Percentiles rank a stretch among this genome's conserved stretches.
Conservation (phyloP, 2,888 invertebrate genomes). For the Pseudococcus longispinus region DNA sequence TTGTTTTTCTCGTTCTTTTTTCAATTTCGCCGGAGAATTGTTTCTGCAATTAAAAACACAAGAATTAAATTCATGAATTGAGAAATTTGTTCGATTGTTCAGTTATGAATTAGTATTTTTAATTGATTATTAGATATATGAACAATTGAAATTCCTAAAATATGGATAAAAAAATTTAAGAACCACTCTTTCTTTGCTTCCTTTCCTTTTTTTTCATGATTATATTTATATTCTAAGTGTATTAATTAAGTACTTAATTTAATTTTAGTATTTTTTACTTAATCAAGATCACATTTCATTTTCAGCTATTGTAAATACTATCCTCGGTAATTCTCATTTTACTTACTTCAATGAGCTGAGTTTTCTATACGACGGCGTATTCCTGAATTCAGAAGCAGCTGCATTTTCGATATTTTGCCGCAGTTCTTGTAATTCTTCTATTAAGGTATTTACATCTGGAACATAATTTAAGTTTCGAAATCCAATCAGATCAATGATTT, state of each 20-base stretch:
- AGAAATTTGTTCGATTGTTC: too few relatives aligned
- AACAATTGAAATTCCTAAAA: too few relatives aligned
- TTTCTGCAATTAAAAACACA: neutral
- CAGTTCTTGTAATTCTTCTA: neutral
- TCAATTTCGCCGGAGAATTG: neutral
- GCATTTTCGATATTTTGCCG: neutral
- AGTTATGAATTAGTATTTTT: too few relatives aligned
- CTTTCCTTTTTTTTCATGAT: too few relatives aligned
- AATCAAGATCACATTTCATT: too few relatives aligned
- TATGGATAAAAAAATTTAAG: too few relatives aligned
- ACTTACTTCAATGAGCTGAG: neutral
- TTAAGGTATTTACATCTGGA: neutral
- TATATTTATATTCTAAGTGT: too few relatives aligned
- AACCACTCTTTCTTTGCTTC: too few relatives aligned
- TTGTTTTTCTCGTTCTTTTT: constrained; percentile 21
- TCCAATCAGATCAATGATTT: neutral
- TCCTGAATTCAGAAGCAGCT: neutral
- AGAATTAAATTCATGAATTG: neutral
- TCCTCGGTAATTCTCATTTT: neutral
- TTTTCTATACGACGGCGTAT: neutral
- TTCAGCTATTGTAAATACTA: too few relatives aligned
- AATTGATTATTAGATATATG: too few relatives aligned
- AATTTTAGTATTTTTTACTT: too few relatives aligned
- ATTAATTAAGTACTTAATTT: too few relatives aligned
- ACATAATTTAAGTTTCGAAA: neutral